A percentile compares a stretch with the other conserved stretches of the same genome.
Conservation (phyloP, 2,888 invertebrate genomes). For the Sarcophaga subvicina region DNA sequence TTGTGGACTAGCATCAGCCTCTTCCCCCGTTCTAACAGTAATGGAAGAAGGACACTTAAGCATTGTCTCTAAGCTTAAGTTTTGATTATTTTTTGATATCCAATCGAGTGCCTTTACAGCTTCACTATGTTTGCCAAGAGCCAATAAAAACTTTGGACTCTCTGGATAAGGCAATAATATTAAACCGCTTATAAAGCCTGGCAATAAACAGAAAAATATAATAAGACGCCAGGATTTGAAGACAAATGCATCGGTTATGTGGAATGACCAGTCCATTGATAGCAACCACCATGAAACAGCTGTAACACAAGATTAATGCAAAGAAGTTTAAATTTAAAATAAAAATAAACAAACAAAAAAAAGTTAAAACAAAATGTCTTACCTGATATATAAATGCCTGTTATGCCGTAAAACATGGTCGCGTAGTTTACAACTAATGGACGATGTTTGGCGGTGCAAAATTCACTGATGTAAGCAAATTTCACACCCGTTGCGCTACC, state of each 20-base stretch:
- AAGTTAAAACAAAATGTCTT: constrained; percentile 42
- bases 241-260: constrained; percentile 72
- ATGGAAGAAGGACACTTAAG: constrained; percentile 69
- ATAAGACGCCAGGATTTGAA: constrained; percentile 78
- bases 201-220: constrained; percentile 74
- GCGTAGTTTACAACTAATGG: constrained; percentile 78
- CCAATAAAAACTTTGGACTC: constrained; percentile 76
- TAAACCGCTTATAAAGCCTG: constrained; percentile 75
- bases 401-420: constrained; percentile 78
- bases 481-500: constrained; percentile 75
- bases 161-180: constrained; percentile 75
- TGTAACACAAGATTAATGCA: constrained; percentile 47
- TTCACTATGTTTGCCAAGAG: constrained; percentile 72
- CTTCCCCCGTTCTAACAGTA: constrained; percentile 72
- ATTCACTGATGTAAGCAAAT: constrained; percentile 77
- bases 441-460: constrained; percentile 76
- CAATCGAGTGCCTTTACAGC: constrained; percentile 75
- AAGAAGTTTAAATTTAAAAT: background rate
- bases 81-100: constrained; percentile 76
- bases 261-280: constrained; percentile 75
- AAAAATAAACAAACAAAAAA: background rate
- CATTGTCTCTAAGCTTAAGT: constrained; percentile 69
- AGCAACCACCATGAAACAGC: constrained; percentile 76
- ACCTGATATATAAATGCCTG: constrained; percentile 78
- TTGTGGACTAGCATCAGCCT: constrained; percentile 71